Evolutionary conservation across 2,888 invertebrate genomes (phyloP), one percentile per base, ranked within the genome.

Genomic region (Scelioninae gen. 1): DNA sequence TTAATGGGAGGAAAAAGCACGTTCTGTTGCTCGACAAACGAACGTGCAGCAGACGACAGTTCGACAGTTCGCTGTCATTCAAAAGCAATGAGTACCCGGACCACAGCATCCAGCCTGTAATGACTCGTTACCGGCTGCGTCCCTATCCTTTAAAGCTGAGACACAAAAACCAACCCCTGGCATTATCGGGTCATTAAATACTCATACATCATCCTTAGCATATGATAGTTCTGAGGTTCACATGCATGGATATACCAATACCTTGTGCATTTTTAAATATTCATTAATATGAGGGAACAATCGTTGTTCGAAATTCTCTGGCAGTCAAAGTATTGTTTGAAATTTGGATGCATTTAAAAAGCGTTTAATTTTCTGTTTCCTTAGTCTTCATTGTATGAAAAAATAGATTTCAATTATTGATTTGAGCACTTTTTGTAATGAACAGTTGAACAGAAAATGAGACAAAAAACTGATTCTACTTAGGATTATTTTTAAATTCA

Each of bases 101-200:
- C 71, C 75, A 77, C 69, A 77, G 77, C 16, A 29, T 75, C 72
- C 74, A 53, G 80, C 63, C 71, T 74, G 65, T 79, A 76, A 83
- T 75, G 75, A 83, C 79, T 76, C 79, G 79, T 60, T 68, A 63
- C 71, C 77, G 78, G 66, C 83, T 71, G 71, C 66, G 66, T 31
- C 66, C 51, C 43, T 84, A 87, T 87, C 89, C 89, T 87, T 89
- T 88, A 87, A 83, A 82, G 58, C 68, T 9, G 51, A 45, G 45
- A 11, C 58, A 72, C 86, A 89, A 89, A 89, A 89, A 89, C 77
- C 86, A 86, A 77, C 83, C 88, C 88, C 88, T 80, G 84, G 84
- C 80, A 86, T 89, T 90, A 90, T 87, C 88, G 89, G 89, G 88
- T 91, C 92, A 91, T 92, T 92, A 92, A 92, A 92, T 87, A 88